Evolutionary conservation across 2,888 invertebrate species (phyloP).

Genomic region (Boloria selene): DNA sequence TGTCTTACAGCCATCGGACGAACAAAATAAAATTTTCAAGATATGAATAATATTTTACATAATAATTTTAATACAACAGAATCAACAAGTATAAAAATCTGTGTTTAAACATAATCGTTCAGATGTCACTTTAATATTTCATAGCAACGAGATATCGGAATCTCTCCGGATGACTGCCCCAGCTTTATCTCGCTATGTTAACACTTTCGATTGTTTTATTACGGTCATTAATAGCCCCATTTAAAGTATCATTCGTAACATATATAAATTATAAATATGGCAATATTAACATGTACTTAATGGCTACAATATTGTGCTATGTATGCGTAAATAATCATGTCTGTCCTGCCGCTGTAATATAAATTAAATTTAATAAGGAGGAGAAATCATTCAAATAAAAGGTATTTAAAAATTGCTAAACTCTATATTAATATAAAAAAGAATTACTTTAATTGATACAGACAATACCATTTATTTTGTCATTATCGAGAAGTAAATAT

Average conservation of each 20-base stretch:
- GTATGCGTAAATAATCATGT: too few species aligned
- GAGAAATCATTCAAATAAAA: too few species aligned
- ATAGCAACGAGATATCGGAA: slow-evolving; percentile 36
- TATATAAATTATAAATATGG: not conserved
- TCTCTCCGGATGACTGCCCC: slow-evolving; percentile 43
- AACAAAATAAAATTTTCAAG: too few species aligned
- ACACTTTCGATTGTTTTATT: slow-evolving; percentile 36
- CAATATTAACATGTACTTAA: not conserved
- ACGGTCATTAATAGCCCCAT: slow-evolving; percentile 24
- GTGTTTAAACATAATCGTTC: slow-evolving; percentile 26
- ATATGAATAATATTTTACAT: too few species aligned
- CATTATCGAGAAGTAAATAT: too few species aligned
- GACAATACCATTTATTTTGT: too few species aligned
- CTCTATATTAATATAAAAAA: too few species aligned
- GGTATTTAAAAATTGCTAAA: too few species aligned
- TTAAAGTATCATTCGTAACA: slow-evolving; percentile 5
- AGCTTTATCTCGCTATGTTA: slow-evolving; percentile 38
- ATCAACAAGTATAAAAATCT: slow-evolving; percentile 7
- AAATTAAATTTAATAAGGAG: too few species aligned
- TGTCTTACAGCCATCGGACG: too few species aligned
- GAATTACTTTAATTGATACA: too few species aligned
- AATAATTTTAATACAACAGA: not conserved
- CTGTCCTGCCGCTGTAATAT: too few species aligned
- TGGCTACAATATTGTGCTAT: not conserved
- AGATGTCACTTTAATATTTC: slow-evolving; percentile 38